These are phyloP conservation scores for Coenonympha glycerion DNA, from an alignment of 2,888 invertebrate genomes.

Conservation along the genomic window DNA sequence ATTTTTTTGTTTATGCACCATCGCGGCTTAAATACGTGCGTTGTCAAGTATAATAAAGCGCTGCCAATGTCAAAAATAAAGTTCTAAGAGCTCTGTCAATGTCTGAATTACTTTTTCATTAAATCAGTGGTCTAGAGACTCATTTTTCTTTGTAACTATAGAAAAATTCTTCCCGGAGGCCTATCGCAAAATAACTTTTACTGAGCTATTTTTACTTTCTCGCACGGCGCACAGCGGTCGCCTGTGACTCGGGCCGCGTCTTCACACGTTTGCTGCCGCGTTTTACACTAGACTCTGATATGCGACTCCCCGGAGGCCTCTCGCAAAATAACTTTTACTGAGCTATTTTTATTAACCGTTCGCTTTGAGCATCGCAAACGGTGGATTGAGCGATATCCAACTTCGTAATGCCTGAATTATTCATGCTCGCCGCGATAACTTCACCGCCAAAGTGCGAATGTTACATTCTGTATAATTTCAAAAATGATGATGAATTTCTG, in stretches of 20 bases:
- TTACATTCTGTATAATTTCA: conserved; percentile 7
- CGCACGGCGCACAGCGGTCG: no score
- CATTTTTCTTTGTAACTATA: no score
- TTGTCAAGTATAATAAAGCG: no score
- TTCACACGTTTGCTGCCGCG: conserved; percentile 48
- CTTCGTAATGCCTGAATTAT: conserved; percentile 29
- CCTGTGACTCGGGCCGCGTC: conserved; percentile 30
- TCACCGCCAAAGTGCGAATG: conserved; percentile 14
- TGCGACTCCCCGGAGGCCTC: conserved; percentile 55
- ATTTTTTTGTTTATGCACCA: no score
- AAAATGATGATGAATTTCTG: not conserved
- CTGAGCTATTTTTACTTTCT: conserved; percentile 70
- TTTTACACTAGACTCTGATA: conserved; percentile 61
- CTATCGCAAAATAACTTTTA: conserved; percentile 64
- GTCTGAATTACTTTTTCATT: no score
- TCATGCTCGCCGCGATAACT: conserved; percentile 23
- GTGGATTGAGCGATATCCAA: conserved; percentile 30
- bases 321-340: conserved; percentile 64
- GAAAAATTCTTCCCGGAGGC: conserved; percentile 54
- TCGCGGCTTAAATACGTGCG: no score
- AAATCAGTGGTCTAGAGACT: no score
- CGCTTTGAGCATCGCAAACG: conserved; percentile 37
- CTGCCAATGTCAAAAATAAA: no score
- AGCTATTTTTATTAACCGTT: conserved; percentile 68
- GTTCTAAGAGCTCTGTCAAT: no score